Evolutionary conservation across 2,797 vertebrate genomes (phyloP).

Genomic region (Centroberyx gerrardi): DNA sequence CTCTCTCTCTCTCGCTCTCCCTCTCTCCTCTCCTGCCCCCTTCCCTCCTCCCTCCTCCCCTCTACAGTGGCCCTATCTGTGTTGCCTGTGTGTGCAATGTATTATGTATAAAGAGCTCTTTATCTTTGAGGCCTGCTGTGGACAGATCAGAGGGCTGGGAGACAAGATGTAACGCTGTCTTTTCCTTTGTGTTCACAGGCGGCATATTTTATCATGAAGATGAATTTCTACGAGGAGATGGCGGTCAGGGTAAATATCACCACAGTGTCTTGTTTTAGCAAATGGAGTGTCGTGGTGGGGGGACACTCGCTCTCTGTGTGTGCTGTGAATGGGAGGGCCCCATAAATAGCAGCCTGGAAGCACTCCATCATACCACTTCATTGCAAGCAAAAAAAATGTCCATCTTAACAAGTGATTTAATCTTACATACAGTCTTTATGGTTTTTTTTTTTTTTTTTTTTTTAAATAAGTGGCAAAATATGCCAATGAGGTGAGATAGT

Average conservation of each 20-base stretch:
- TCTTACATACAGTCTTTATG: conserved; percentile 4
- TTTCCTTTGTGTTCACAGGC: conserved; percentile 93
- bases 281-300: conserved; percentile 83
- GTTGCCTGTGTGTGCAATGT: conserved; percentile 88
- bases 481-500: background rate
- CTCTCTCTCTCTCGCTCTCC: conserved; percentile 59
- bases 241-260: conserved; percentile 99
- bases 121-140: conserved; percentile 93
- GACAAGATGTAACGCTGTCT: conserved; percentile 89
- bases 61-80: conserved; percentile 81
- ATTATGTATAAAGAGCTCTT: conserved; percentile 98
- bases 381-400: conserved; percentile 9
- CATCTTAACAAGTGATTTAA: conserved; percentile 6
- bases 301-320: conserved; percentile 37
- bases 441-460: background rate
- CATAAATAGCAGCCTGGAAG: conserved; percentile 38
- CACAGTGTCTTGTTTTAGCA: conserved; percentile 90
- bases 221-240: conserved; percentile 98
- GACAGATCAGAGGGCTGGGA: conserved; percentile 89
- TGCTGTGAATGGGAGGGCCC: conserved; percentile 54
- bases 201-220: conserved; percentile 98
- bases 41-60: conserved; percentile 35
- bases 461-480: background rate
- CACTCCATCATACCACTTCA: conserved; percentile 30
- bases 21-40: conserved; percentile 44